Evolutionary conservation across 2,797 vertebrate species (phyloP), one percentile per base, ranked within the genome.

Genomic region (Pseudomugil tenellus): DNA sequence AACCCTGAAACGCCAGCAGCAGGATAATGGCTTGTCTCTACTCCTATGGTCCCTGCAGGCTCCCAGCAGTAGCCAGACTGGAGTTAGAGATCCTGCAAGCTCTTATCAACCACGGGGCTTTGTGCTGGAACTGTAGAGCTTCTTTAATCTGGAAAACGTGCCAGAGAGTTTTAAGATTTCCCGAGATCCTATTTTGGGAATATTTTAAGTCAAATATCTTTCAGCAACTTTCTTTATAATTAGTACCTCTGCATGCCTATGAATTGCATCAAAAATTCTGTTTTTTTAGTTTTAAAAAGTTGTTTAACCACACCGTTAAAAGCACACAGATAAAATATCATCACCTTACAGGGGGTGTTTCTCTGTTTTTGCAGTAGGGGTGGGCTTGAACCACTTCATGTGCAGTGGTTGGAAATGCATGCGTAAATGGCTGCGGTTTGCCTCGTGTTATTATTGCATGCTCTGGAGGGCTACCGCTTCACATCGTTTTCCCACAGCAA

Each of bases 1-100:
- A 84, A 85, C 86, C 88, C 89, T 85, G 76, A 79, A 88, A 78
- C 76, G 76, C 84, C 84, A 75, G 80, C 85, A 84, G 77, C 79
- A 73, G 77, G 54, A 87, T 74, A 88, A 87, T 81, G 76, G 77
- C 78, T 80, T 7, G 76, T 63, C 63, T 72, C 73, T 76, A 70
- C 84, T 87, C 69, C 87, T 77, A 46, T 80, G 77, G 82, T 83
- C 82, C 81, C 87, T 81, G 29, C 76, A 79, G 79, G 73, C 70
- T 77, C 81, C 64, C 52, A 31, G 61, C 16, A 60, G 29, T 41
- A 25, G 51, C 32, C 55, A 35, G 21, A 60, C 66, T 48, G 75
- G 69, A 81, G 64, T 72, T 81, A 83, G 80, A 66, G 81, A 80
- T 78, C 67, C 58, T 76, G 71, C 93, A 87, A 88, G 85, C 82